Conservation (phyloP, 1,140 invertebrate species). For the Drosophila seguyi region DNA sequence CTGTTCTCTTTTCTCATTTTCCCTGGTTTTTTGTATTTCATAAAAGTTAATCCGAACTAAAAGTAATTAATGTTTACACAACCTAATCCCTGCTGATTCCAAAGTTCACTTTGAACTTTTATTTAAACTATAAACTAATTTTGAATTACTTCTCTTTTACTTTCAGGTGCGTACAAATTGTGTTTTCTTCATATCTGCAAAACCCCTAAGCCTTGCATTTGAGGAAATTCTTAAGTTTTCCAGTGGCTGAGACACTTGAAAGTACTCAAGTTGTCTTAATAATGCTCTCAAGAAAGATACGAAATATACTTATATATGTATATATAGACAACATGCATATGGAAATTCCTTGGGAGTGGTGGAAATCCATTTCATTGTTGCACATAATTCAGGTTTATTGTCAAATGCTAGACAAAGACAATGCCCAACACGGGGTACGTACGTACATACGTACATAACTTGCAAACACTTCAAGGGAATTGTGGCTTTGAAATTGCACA, state of each 20-base stretch:
- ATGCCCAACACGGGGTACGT: constrained; percentile 34
- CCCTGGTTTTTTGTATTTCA: neutral
- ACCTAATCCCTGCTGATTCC: neutral
- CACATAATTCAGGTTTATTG: constrained; percentile 76
- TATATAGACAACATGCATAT: constrained; percentile 10
- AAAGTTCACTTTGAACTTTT: neutral
- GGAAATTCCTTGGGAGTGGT: constrained; percentile 16
- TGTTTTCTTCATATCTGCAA: neutral
- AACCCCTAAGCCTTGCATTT: neutral
- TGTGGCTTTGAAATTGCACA: constrained; percentile 18
- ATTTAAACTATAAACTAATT: neutral
- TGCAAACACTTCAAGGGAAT: constrained; percentile 21
- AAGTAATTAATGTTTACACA: constrained; percentile 19
- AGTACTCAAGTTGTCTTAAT: constrained; percentile 29
- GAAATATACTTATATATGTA: constrained; percentile 6
- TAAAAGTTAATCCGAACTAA: constrained; percentile 28
- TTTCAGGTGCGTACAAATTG: constrained; percentile 33
- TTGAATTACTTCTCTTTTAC: neutral
- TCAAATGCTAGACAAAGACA: constrained; percentile 59
- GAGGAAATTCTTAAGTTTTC: neutral
- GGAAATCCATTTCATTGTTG: constrained; percentile 45
- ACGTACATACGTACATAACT: constrained; percentile 7
- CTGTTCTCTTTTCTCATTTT: neutral
- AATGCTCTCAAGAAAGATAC: constrained; percentile 19
- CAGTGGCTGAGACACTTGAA: constrained; percentile 14